Evolutionary conservation across 2,113 vertebrate genomes (phyloP), one percentile per base, ranked within the genome.

Genomic region (Sturnira hondurensis): DNA sequence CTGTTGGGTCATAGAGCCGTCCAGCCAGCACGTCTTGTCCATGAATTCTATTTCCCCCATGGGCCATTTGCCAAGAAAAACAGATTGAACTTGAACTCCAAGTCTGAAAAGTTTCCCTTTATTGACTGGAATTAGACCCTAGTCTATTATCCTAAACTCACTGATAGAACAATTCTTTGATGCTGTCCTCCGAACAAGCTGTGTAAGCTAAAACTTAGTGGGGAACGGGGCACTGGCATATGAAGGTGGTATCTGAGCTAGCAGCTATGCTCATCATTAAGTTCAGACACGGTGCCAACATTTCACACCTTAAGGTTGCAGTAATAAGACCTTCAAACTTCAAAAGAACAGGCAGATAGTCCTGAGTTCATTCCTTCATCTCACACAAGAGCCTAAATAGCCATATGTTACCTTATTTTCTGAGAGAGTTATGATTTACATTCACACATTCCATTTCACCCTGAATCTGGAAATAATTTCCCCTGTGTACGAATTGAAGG

Each of bases 101-200:
- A 96, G 98, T 97, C 97, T 98, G 98, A 98, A 98, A 98, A 98
- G 98, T 98, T 98, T 98, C 97, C 97, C 94, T 98, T 98, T 96
- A 94, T 96, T 97, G 96, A 97, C 95, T 94, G 92, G 97, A 98
- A 97, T 98, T 98, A 96, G 97, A 98, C 98, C 98, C 63, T 47
- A 90, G 96, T 96, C 98, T 98, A 97, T 98, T 98, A 98, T 96
- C 96, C 97, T 94, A 97, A 97, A 95, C 96, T 98, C 98, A 98
- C 97, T 97, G 98, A 99, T 98, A 98, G 98, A 98, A 96, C 76
- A 97, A 87, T 45, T 95, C 98, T 98, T 98, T 98, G 98, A 98
- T 98, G 98, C 97, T 97, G 94, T 92, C 93, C 97, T 98, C 97
- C 97, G 95, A 98, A 97, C 97, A 96, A 97, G 91, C 98, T 96